These are phyloP conservation scores for Anolis apletophallus DNA, from an alignment of 2,797 vertebrate species.

Conservation along the genomic window DNA sequence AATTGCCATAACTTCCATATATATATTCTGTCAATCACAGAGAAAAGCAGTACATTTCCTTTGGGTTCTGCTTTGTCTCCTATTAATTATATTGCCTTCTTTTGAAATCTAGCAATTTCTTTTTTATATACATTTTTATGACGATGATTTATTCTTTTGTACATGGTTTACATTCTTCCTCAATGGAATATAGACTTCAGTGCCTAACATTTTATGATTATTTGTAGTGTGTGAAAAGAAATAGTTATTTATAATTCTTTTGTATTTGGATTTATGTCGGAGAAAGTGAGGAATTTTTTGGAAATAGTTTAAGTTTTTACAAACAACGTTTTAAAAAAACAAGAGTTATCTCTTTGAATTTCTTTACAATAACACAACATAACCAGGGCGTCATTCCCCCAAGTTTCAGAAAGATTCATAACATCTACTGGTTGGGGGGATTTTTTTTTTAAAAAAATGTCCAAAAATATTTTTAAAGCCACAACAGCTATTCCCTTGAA, in stretches of 20 bases:
- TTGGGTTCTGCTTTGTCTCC: neutral
- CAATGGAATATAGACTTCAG: neutral
- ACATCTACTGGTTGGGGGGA: no score
- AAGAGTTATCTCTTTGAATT: no score
- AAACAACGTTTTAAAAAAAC: no score
- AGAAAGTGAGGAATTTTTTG: neutral
- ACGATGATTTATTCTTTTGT: slow-evolving; percentile 18
- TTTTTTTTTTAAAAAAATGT: no score
- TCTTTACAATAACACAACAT: no score
- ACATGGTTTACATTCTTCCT: neutral
- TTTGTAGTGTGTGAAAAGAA: neutral
- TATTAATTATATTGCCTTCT: neutral
- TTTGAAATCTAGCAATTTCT: slow-evolving; percentile 5
- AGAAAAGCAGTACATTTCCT: neutral
- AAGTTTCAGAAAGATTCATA: no score
- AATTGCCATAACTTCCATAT: neutral
- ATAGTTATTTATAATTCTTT: neutral
- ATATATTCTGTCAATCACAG: neutral
- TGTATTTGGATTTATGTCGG: neutral
- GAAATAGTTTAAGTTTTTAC: no score
- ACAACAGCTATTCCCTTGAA: no score
- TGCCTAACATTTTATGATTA: neutral
- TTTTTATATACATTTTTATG: neutral
- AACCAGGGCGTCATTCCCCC: no score
- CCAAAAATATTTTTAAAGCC: no score